Conservation (phyloP, 2,113 vertebrate species). For the Mastomys natalensis region DNA sequence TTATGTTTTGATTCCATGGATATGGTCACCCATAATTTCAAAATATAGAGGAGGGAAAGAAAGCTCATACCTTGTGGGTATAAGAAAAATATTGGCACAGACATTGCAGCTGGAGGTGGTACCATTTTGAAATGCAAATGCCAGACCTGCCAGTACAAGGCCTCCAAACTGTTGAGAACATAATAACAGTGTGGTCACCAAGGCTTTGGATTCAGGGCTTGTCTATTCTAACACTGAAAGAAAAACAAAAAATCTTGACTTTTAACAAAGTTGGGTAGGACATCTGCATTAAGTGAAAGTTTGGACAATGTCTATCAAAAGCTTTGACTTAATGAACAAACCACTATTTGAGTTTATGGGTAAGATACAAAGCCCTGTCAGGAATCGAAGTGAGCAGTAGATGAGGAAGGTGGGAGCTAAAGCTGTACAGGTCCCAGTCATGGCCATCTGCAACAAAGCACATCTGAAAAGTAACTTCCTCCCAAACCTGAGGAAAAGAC, state of each 20-base stretch:
- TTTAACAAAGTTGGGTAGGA: neutral
- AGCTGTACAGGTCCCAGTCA: conserved; percentile 76
- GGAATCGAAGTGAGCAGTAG: conserved; percentile 83
- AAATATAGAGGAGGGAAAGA: neutral
- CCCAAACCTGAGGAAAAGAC: conserved; percentile 80
- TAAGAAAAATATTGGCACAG: conserved; percentile 64
- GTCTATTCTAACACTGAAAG: conserved; percentile 85
- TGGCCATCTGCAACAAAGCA: conserved; percentile 78
- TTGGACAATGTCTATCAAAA: neutral
- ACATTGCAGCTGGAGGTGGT: conserved; percentile 82
- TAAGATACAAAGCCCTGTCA: conserved; percentile 75
- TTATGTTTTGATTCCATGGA: neutral
- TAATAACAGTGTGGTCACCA: conserved; percentile 50
- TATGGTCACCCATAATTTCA: neutral
- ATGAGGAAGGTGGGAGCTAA: conserved; percentile 79
- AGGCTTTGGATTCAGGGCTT: conserved; percentile 38
- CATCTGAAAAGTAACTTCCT: conserved; percentile 75
- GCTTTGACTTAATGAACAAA: conserved; percentile 82
- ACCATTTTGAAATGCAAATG: conserved; percentile 84
- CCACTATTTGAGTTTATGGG: conserved; percentile 70
- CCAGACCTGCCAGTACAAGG: conserved; percentile 76
- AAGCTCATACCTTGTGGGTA: neutral
- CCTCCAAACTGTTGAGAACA: conserved; percentile 76
- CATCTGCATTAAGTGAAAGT: neutral
- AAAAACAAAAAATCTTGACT: neutral